A percentile compares a stretch with the other conserved stretches of the same genome.
These are phyloP conservation scores for Epizoanthus rinbou DNA, from an alignment of 92 coral and sea anemone species.

Conservation along the genomic window DNA sequence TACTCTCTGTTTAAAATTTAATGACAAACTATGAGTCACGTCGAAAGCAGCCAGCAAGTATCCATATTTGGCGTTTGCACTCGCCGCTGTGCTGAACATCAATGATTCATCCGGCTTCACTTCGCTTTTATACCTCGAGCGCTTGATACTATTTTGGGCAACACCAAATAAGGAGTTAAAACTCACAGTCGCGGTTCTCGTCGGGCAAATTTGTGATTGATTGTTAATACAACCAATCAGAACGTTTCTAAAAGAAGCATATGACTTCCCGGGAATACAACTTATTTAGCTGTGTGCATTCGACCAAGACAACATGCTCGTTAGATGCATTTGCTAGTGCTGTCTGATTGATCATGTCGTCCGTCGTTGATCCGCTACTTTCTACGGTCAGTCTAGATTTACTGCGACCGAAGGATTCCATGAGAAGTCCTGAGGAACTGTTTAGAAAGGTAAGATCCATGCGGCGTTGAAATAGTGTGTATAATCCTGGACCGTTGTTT, in stretches of 20 bases:
- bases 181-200: constrained; percentile 73
- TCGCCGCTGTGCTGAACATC: constrained; percentile 16
- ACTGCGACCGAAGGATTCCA: constrained; percentile 84
- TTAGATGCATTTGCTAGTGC: constrained; percentile 7
- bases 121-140: constrained; percentile 68
- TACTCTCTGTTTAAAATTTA: not conserved
- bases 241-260: constrained; percentile 64
- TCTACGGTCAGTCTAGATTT: constrained; percentile 96
- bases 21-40: constrained; percentile 27
- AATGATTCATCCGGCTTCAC: constrained; percentile 25
- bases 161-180: constrained; percentile 90
- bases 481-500: not conserved
- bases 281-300: constrained; percentile 78
- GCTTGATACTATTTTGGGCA: constrained; percentile 87
- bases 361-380: constrained; percentile 95
- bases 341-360: constrained; percentile 64
- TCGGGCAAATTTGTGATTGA: constrained; percentile 77
- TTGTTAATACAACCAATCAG: constrained; percentile 83
- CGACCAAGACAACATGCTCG: constrained; percentile 62
- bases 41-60: not conserved
- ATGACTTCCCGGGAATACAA: constrained; percentile 74
- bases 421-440: constrained; percentile 92
- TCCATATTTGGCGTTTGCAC: constrained; percentile 26
- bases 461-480: constrained; percentile 11
- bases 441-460: constrained; percentile 81